These are phyloP conservation scores for Adelphocoris suturalis DNA, from an alignment of 2,888 invertebrate species.

Conservation along the genomic window DNA sequence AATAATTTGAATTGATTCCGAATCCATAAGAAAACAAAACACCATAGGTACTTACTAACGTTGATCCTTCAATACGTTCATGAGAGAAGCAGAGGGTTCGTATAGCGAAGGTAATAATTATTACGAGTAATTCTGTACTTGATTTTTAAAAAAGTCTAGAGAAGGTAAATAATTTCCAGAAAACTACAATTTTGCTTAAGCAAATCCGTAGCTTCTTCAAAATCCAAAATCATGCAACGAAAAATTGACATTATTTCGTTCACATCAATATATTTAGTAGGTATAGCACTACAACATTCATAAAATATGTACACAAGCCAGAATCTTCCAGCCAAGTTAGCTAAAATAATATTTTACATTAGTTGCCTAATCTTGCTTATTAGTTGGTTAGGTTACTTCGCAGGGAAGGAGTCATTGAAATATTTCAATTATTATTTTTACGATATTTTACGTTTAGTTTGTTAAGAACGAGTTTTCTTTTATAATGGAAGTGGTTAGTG, in stretches of 20 bases:
- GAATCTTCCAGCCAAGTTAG: too few relatives aligned
- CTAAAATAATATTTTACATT: too few relatives aligned
- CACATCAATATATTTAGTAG: neutral
- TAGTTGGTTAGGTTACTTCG: too few relatives aligned
- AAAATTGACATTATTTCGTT: slow-evolving; percentile 1
- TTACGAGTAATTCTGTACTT: neutral
- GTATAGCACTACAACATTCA: too few relatives aligned
- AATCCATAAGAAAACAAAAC: neutral
- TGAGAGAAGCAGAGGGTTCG: neutral
- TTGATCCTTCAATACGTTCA: too few relatives aligned
- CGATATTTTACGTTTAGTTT: too few relatives aligned
- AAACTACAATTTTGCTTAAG: slow-evolving; percentile 3
- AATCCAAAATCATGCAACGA: neutral
- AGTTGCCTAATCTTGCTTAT: too few relatives aligned
- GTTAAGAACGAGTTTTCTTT: too few relatives aligned
- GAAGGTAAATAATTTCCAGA: neutral
- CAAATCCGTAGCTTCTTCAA: neutral
- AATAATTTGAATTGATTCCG: neutral
- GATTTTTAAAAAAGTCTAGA: neutral
- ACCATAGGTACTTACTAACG: neutral
- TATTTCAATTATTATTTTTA: too few relatives aligned
- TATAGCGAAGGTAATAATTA: neutral
- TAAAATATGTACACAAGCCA: too few relatives aligned
- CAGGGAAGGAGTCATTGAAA: too few relatives aligned
- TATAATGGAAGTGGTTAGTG: too few relatives aligned